Base-by-base conservation (phyloP, 2,113 vertebrate species). In the Eira barbara region DNA sequence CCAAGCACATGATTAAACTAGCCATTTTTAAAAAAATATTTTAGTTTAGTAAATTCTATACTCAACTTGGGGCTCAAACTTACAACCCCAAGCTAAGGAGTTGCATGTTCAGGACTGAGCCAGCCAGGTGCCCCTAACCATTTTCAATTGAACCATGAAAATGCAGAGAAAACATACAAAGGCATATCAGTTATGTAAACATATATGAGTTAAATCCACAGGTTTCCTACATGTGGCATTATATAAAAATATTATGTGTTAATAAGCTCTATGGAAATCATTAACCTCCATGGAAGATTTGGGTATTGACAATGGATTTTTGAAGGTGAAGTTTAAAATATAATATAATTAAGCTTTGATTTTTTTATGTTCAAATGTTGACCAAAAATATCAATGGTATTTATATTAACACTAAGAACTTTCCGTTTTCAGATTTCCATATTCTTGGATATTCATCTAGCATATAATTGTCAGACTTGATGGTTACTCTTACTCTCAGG, bases 401-500 rank as follows among this genome's bases (percentile, higher is more conserved):
- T 91, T 34, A 4, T 90, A 18, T 94, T 47, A 17, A 83, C 45
- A 89, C 85, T 20, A 86, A 92, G 65, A 94, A 93, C 39, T 67
- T 21, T 27, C 57, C 4, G 36, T 92, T 13, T 31, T 52, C 17
- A 42, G 61, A 74, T 6, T 94, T 97, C 57, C 25, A 21, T 42
- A 57, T 59, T 94, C 57, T 81, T 97, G 88, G 81, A 89, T 90
- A 76, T 90, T 89, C 93, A 76, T 23, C n/a, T 87, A 10, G 13
- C 6, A 86, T 13, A 34, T 25, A 83, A 93, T 10, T 61, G 45
- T 92, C 82, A 93, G 25, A 45, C 65, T 93, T 81, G 57, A 92
- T 59, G 27, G 80, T 89, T 73, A 45, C 82, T 89, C 83, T 95
- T 7, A 21, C 81, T 96, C 29, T 89, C 65, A 59, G 67, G 89